Percentiles rank a stretch among this genome's conserved stretches.
phyloP scores from a whole-genome alignment of 2,113 vertebrate genomes.

The Argyrosomus japonicus region DNA sequence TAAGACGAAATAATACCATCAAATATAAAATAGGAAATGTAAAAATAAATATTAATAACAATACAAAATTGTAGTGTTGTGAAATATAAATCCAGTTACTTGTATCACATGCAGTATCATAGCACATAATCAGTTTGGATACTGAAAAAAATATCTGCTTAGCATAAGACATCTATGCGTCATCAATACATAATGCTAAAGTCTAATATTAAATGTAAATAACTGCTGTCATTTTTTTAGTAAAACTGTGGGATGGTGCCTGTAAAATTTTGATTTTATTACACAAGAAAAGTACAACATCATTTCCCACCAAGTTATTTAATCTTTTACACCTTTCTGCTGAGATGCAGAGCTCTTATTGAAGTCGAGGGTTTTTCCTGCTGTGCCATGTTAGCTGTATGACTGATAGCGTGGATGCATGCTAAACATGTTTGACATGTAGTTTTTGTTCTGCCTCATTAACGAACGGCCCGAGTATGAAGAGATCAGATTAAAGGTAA shows the following conservation, averaged over 20 bases:
- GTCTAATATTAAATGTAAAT: background rate
- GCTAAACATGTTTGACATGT: conserved; percentile 70
- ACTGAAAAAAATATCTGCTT: background rate
- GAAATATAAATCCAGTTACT: background rate
- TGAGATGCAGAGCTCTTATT: conserved; percentile 1
- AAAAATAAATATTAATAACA: background rate
- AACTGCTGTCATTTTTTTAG: background rate
- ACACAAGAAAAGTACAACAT: background rate
- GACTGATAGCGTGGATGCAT: conserved; percentile 55
- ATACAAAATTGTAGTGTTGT: background rate
- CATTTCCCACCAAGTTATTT: background rate
- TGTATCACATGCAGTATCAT: background rate
- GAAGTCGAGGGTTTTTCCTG: background rate
- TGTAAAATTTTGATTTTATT: background rate
- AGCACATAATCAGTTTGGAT: background rate
- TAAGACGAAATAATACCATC: background rate
- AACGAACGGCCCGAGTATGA: conserved; percentile 64
- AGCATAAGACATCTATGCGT: background rate
- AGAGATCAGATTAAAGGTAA: conserved; percentile 78
- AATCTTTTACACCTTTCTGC: background rate
- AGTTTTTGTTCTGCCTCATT: conserved; percentile 77
- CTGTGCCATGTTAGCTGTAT: conserved; percentile 44
- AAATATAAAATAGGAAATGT: background rate
- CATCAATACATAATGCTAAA: background rate
- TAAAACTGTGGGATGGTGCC: background rate